Conservation (phyloP, 2,888 invertebrate species). For the Coenonympha arcania region DNA sequence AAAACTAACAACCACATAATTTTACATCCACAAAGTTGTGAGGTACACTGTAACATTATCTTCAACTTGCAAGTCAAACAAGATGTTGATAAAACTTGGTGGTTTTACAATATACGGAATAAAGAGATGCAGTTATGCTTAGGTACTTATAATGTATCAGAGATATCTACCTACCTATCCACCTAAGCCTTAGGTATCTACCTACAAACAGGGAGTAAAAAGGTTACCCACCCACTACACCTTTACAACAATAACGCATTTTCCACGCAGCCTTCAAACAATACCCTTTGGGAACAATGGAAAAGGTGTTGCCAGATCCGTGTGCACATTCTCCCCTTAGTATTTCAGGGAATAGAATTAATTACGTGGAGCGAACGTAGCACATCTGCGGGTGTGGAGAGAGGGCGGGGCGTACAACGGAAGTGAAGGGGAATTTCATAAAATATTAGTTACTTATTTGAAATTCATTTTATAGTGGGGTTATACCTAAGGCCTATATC, state of each 20-base stretch:
- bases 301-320: constrained; percentile 23
- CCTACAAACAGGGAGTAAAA: constrained; percentile 4
- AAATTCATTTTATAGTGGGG: too few species aligned
- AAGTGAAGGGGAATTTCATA: constrained; percentile 32
- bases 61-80: too few species aligned
- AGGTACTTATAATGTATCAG: too few species aligned
- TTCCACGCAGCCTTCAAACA: constrained; percentile 7
- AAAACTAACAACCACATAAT: too few species aligned
- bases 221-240: constrained; percentile 5
- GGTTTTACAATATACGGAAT: too few species aligned
- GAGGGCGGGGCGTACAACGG: constrained; percentile 31
- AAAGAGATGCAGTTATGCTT: too few species aligned
- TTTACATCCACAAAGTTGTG: too few species aligned
- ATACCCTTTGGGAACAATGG: constrained; percentile 19
- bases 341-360: constrained; percentile 37
- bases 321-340: constrained; percentile 17
- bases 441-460: too few species aligned
- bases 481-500: too few species aligned
- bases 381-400: constrained; percentile 24
- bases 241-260: constrained; percentile 13
- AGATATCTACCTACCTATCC: background rate
- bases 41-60: too few species aligned
- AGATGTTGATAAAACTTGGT: too few species aligned
- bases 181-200: too few species aligned
- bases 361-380: constrained; percentile 35